phyloP scores from a whole-genome alignment of 2,888 invertebrate species.

The Alentia gelatinosa region DNA sequence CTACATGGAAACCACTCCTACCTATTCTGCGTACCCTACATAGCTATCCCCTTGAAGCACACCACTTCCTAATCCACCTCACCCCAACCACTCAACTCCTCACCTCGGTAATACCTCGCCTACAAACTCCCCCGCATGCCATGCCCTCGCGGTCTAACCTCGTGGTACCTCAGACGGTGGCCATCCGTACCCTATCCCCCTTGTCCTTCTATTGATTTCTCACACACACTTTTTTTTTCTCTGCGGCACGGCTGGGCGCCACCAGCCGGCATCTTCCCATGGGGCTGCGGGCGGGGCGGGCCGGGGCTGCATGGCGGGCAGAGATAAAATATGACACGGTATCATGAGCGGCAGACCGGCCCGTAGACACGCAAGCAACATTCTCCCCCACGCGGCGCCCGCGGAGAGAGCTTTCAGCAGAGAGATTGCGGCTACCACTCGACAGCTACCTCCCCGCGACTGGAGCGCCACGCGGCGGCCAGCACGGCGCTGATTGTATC shows the following conservation, averaged over 20 bases:
- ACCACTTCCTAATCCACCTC: too few relatives aligned
- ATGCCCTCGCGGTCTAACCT: neutral
- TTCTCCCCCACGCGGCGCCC: neutral
- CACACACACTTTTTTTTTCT: conserved; percentile 6
- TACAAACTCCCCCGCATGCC: neutral
- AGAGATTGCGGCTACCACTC: neutral
- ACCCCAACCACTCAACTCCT: neutral
- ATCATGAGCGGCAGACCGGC: neutral
- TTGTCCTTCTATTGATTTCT: conserved; percentile 39
- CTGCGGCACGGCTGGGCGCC: neutral
- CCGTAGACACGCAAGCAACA: neutral
- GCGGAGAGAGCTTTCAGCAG: neutral
- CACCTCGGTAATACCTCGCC: neutral
- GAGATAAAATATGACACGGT: conserved; percentile 44
- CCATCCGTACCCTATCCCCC: neutral
- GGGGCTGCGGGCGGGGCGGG: neutral
- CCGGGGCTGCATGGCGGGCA: neutral
- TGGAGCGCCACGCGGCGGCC: neutral
- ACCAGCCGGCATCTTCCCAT: conserved; percentile 16
- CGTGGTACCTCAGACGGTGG: neutral
- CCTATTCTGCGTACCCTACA: too few relatives aligned
- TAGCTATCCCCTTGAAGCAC: too few relatives aligned
- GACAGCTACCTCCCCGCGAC: neutral
- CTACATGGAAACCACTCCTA: too few relatives aligned
- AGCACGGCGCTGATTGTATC: neutral